Evolutionary conservation across 2,113 vertebrate genomes (phyloP).

Genomic region (Psophia crepitans): DNA sequence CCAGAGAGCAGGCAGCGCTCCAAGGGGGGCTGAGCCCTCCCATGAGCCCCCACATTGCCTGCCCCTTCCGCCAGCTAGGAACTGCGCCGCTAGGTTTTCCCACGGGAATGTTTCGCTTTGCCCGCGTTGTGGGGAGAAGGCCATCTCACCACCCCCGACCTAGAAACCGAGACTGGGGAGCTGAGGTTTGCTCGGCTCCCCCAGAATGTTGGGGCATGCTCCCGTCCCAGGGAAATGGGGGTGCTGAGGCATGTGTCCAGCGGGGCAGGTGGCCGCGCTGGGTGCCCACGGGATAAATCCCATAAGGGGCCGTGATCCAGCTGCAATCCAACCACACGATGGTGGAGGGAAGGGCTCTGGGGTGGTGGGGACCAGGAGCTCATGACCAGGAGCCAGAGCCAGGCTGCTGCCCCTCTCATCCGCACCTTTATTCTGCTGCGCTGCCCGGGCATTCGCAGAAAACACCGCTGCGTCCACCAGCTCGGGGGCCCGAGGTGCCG

Average conservation of each 20-base stretch:
- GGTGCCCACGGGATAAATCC: background rate
- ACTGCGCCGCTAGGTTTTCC: background rate
- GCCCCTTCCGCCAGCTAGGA: background rate
- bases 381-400: background rate
- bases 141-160: background rate
- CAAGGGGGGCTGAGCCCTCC: background rate
- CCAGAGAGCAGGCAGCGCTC: background rate
- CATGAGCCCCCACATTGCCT: accelerated
- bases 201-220: accelerated
- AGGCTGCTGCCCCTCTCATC: background rate
- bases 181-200: background rate
- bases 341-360: background rate
- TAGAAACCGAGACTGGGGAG: too few species aligned
- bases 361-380: background rate
- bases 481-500: accelerated
- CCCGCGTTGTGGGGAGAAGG: accelerated
- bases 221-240: background rate
- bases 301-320: accelerated
- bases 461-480: accelerated
- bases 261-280: accelerated
- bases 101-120: background rate
- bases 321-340: accelerated
- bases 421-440: background rate
- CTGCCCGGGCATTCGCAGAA: background rate
- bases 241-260: background rate